Base-by-base conservation (phyloP, 2,113 vertebrate species). In the Macquaria ambigua region DNA sequence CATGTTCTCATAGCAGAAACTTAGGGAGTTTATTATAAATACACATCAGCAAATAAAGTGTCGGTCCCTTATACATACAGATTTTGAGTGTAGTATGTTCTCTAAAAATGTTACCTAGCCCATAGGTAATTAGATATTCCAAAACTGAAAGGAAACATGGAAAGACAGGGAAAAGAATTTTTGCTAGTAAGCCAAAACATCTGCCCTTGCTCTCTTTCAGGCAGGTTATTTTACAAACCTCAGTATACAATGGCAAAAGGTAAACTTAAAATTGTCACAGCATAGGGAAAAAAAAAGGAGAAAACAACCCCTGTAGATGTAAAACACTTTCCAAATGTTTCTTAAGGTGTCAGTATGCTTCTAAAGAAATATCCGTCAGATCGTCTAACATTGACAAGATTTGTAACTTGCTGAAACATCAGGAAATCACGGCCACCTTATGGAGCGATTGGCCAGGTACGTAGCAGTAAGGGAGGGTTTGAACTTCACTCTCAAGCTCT, bases 1-100 rank as follows among this genome's bases (percentile, higher is more conserved):
- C 6, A 41, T n/a, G 34, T 50, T 64, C 41, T 11, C 8, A 73
- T 43, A 62, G 16, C 6, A 59, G 11, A 23, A 3, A 34, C 14
- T 25, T 28, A 31, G 11, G 31, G 58, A n/a, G 0, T 80, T 86
- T 79, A 77, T 81, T 77, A 82, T 67, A 74, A 87, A 85, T 70
- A 79, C 34, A 87, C 52, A 74, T 23, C 4, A 53, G 2, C 61
- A 83, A 56, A 59, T n/a, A 74, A 74, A 28, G 15, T 21, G 23
- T 31, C 0, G 0, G 23, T 10, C 15, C 8, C 18, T 31, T 25
- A 43, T 8, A 18, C 12, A 16, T 18, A 41, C 8, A 58, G 31
- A 37, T 43, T 67, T 46, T 50, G 11, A 20, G 28, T 58, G 37
- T 23, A 34, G 15, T 25, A 21, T 59, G 5, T 0, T 18, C 9